Percentiles rank a stretch among this genome's conserved stretches.
These are phyloP conservation scores for Calonectris borealis DNA, from an alignment of 2,113 vertebrate genomes.

Conservation along the genomic window DNA sequence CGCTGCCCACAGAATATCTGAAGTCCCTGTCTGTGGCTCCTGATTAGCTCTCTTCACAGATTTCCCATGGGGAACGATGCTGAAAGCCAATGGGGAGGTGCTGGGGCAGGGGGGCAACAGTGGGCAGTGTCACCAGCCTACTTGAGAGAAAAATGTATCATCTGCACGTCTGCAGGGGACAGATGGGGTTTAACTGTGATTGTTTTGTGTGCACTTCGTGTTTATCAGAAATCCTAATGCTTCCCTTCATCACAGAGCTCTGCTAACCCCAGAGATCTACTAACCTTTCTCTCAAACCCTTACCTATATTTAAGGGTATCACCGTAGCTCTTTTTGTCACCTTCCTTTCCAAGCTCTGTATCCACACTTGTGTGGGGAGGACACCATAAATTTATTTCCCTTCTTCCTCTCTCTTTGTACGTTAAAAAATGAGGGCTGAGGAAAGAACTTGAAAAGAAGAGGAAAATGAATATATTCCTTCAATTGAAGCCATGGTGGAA, in stretches of 20 bases:
- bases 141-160: slow-evolving; percentile 34
- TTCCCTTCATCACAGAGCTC: background rate
- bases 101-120: background rate
- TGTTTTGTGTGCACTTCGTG: background rate
- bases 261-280: background rate
- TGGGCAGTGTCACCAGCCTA: background rate
- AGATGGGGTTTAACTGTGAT: background rate
- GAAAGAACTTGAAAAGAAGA: background rate
- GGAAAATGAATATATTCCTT: background rate
- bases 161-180: background rate
- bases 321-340: background rate
- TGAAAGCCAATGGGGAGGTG: background rate
- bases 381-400: background rate
- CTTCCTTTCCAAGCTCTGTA: background rate
- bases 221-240: background rate
- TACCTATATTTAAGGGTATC: background rate
- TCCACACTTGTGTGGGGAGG: background rate
- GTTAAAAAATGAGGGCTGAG: background rate
- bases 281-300: background rate
- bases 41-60: slow-evolving; percentile 11
- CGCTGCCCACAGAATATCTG: slow-evolving; percentile 7
- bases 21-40: background rate
- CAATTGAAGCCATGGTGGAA: background rate
- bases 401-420: background rate
- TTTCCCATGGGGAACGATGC: slow-evolving; percentile 27